Evolutionary conservation across 2,113 vertebrate species (phyloP), one percentile per base, ranked within the genome.

Genomic region (Benitochromis conjunctus): DNA sequence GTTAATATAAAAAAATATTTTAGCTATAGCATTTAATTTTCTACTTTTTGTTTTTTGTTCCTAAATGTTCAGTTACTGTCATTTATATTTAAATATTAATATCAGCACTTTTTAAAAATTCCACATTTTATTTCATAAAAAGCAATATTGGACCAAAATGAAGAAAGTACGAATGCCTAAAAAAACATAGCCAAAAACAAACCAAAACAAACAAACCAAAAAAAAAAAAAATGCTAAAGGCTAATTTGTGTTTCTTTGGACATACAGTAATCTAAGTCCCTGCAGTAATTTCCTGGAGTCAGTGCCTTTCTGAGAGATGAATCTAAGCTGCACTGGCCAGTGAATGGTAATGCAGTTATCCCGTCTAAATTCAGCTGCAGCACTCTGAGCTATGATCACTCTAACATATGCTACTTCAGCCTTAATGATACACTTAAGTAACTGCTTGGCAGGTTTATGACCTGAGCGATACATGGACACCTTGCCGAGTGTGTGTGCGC

Each of bases 381-480:
- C 34, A 34, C 84, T 64, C 54, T 88, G 90, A 89, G 81, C 86
- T 54, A n/a, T 87, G 89, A 95, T 92, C 79, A 83, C 88, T 94
- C 66, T 69, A 93, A 92, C 94, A 93, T 93, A 64, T 91, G 93
- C 79, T 43, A 54, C 86, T 84, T 89, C 80, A 86, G 82, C 82
- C 31, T 76, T 91, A 92, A 93, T 93, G 88, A 93, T 77, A 89
- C 84, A 91, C 80, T 88, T 36, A 88, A 85, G 84, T 57, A 90
- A 80, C 88, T 83, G 91, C 88, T 87, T 84, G 93, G 89, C 90
- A 93, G 78, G 80, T 92, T 92, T 93, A 92, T 88, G 90, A 92
- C 88, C 84, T 66, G 81, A 83, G 48, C 79, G 58, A 86, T 87
- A 80, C 87, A 82, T 71, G 85, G 66, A 90, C 82, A 89, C 90